Base-by-base conservation (phyloP, 2,797 vertebrate species). In the Diplodus puntazzo region DNA sequence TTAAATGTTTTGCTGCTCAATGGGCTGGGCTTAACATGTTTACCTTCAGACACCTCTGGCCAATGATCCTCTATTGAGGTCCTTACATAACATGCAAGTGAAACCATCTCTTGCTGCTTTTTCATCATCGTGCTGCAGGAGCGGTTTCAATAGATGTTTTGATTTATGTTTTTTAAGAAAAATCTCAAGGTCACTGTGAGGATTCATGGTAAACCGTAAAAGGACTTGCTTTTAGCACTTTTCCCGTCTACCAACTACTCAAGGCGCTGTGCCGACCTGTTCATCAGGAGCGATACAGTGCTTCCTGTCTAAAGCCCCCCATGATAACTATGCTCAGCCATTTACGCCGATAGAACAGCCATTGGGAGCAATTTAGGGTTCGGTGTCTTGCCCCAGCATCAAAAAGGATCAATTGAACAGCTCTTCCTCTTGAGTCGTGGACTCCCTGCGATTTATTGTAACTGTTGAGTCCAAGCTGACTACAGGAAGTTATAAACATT, bases 1-100 rank as follows among this genome's bases (percentile, higher is more conserved):
- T 66, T 71, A 58, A 69, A 79, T 76, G 68, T 73, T 67, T 52
- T 6, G 75, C 73, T 1, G 16, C 61, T 71, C 64, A 55, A 25
- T 57, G 59, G 69, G 48, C 62, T 25, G n/a, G 11, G 20, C 46
- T 78, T 59, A 70, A 69, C 57, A 60, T 57, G 25, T 79, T 81
- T 23, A 70, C 53, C 66, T 60, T 64, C 30, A 39, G 45, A 23
- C 50, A 43, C 57, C 50, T 55, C 21, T n/a, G 23, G 39, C 39
- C 39, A 39, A 2, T 11, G 39, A 39, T 39, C 39, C 10, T 39
- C 34, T 25, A 3, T 17, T 58, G 23, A 58, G 23, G 53, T n/a
- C n/a, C 16, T 23, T 71, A 60, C 3, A 46, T 39, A 45, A 57
- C 4, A 43, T 0, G 0, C 8, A 9, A 45, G 11, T 20, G 9